phyloP scores from a whole-genome alignment of 2,797 vertebrate species.

The Pelobates cultripes region DNA sequence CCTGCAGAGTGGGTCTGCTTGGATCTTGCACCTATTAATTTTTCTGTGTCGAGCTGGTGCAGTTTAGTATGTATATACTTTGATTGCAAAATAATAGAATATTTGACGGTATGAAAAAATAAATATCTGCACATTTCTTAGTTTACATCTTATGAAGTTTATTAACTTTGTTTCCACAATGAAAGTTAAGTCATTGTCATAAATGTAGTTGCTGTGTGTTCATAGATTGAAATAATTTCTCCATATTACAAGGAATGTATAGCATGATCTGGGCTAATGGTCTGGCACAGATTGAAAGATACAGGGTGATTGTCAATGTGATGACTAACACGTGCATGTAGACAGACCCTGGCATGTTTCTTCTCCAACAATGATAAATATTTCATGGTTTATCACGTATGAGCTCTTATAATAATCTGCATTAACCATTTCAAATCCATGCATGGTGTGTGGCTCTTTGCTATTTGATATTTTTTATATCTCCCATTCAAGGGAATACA shows the following conservation, averaged over 20 bases:
- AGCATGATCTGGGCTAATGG: background rate
- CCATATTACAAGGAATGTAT: background rate
- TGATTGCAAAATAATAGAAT: too few relatives aligned
- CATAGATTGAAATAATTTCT: background rate
- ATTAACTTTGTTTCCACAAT: background rate
- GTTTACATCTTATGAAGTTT: background rate
- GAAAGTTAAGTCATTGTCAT: background rate
- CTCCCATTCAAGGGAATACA: too few relatives aligned
- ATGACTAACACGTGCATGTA: background rate
- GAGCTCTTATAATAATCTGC: too few relatives aligned
- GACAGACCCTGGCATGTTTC: background rate
- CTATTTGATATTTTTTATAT: too few relatives aligned
- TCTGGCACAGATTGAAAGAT: background rate
- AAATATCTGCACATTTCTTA: background rate
- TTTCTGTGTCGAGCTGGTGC: too few relatives aligned
- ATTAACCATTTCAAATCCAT: too few relatives aligned
- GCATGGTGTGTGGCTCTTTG: too few relatives aligned
- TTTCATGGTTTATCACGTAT: too few relatives aligned
- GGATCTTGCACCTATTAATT: too few relatives aligned
- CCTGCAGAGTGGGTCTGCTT: too few relatives aligned
- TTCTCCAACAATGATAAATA: background rate
- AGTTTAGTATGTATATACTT: too few relatives aligned
- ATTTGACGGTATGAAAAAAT: background rate
- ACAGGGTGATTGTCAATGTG: background rate
- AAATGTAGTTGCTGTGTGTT: background rate